phyloP scores from a whole-genome alignment of 2,113 vertebrate species.

The Dryoscopus gambensis region DNA sequence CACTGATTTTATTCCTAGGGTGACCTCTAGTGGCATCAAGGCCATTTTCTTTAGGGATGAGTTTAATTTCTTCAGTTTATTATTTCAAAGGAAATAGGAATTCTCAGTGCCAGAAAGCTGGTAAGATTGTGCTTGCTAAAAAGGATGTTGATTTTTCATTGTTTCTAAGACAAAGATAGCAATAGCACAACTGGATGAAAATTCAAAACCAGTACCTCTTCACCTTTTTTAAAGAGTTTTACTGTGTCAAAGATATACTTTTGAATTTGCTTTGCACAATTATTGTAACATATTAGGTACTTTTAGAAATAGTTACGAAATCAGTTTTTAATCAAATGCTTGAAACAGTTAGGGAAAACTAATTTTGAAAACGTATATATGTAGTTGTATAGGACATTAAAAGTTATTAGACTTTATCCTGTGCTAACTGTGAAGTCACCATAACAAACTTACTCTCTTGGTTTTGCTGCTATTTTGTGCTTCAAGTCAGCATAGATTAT shows the following conservation, averaged over 20 bases:
- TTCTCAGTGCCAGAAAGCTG: background rate
- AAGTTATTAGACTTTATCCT: background rate
- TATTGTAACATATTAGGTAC: background rate
- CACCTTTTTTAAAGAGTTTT: background rate
- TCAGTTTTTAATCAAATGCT: background rate
- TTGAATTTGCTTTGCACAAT: background rate
- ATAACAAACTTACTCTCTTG: background rate
- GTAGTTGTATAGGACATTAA: background rate
- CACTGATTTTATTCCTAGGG: background rate
- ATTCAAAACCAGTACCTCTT: background rate
- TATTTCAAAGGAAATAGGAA: background rate
- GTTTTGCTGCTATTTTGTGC: background rate
- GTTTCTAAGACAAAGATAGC: background rate
- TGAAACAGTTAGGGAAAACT: background rate
- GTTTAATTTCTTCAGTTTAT: background rate
- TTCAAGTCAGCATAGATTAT: background rate
- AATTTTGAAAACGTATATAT: background rate
- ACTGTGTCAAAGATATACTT: background rate
- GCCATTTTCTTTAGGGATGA: background rate
- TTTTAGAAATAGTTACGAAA: background rate
- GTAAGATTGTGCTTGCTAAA: background rate
- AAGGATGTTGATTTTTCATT: background rate
- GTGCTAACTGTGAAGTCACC: background rate
- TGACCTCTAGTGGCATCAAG: constrained; percentile 60
- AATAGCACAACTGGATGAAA: background rate